Evolutionary conservation across 2,888 invertebrate species (phyloP), one percentile per base, ranked within the genome.

Genomic region (Lottia gigantea): DNA sequence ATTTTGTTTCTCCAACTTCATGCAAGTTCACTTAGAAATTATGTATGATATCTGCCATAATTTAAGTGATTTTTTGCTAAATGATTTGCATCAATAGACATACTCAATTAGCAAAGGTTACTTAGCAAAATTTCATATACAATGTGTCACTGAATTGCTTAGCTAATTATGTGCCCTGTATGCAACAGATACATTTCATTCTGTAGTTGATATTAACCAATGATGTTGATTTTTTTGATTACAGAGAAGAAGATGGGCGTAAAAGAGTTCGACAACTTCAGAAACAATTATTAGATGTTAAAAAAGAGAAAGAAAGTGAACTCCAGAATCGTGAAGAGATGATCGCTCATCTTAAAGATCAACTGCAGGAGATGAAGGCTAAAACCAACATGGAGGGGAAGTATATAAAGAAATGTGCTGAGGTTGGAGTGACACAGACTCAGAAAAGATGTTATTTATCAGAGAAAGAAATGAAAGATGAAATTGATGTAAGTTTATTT

Each of bases 321-420:
- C 68, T 87, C 0, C 87, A 87, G 71, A 82, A 86, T 70, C 78
- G 88, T 61, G 86, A 85, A 76, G 88, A 88, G 76, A 86, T 88
- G 85, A 88, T 89, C 61, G 88, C 89, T 4, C 88, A 89, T 75
- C 82, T 88, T 25, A 88, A 89, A 77, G 89, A 88, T 70, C 87
- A 88, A 78, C 81, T 88, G 1, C 88, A 88, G 76, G 88, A 88
- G 71, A 85, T 85, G 82, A 88, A 87, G 70, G 87, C 88, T 0
- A 89, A 89, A 72, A 88, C 87, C 2, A 86, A 82, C 74, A 88
- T 88, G 88, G 89, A 89, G 75, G 83, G 84, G 6, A 89, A 88
- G 72, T 89, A 89, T 77, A 86, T 88, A 55, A 86, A 87, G 78
- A 88, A 88, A 72, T 85, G 84, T 77, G 85, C 86, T 1, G 87